phyloP scores from a whole-genome alignment of 2,888 invertebrate genomes.

The Tridacna crocea region DNA sequence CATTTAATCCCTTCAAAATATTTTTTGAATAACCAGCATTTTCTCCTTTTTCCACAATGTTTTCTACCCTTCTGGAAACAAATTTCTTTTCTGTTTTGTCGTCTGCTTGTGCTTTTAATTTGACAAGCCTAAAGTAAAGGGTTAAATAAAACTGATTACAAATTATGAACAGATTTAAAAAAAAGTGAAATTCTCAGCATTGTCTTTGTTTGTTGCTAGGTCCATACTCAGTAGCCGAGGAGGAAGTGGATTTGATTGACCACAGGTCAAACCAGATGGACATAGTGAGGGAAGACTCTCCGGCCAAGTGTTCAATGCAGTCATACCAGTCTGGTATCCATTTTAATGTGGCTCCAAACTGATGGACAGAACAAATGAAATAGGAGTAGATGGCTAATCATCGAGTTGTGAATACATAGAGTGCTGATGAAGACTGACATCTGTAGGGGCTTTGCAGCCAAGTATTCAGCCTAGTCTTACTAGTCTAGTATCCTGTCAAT shows the following conservation, averaged over 20 bases:
- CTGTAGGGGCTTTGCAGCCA: not conserved
- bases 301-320: conserved; percentile 29
- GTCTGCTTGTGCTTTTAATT: no score
- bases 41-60: no score
- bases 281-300: conserved; percentile 26
- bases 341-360: conserved; percentile 41
- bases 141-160: no score
- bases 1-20: no score
- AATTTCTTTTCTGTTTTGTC: no score
- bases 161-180: no score
- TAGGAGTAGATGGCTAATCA: not conserved
- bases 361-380: not conserved
- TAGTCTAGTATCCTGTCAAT: not conserved
- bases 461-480: not conserved
- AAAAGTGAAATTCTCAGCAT: no score
- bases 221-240: conserved; percentile 44
- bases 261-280: conserved; percentile 20
- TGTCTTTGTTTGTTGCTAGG: conserved; percentile 19
- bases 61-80: no score
- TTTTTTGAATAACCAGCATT: no score
- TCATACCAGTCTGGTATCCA: conserved; percentile 48
- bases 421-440: not conserved
- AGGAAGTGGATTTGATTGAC: conserved; percentile 42
- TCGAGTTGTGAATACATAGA: not conserved
- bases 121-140: no score